Conservation (phyloP, 2,113 vertebrate genomes). For the Zosterops lateralis region DNA sequence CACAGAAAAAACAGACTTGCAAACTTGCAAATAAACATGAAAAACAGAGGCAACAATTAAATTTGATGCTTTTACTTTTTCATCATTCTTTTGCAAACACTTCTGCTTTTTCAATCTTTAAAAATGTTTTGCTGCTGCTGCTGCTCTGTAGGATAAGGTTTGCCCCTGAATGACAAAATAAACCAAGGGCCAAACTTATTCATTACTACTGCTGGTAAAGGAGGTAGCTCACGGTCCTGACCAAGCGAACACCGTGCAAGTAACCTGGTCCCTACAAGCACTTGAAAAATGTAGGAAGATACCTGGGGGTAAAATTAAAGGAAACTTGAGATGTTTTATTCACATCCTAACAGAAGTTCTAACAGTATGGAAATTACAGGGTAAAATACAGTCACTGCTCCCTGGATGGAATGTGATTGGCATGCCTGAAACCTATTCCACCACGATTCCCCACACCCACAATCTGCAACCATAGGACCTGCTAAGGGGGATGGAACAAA, state of each 20-base stretch:
- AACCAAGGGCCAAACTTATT: background rate
- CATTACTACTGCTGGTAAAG: background rate
- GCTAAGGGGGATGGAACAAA: background rate
- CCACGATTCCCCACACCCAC: background rate
- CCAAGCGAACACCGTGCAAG: background rate
- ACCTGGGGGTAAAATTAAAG: background rate
- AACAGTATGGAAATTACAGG: background rate
- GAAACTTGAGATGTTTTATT: background rate
- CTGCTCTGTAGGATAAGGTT: background rate
- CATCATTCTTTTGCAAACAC: background rate
- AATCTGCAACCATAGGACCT: background rate
- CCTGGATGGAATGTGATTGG: background rate
- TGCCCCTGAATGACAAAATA: background rate
- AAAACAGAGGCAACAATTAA: background rate
- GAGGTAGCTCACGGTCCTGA: background rate
- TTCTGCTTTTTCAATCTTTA: background rate
- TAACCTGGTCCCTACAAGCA: background rate
- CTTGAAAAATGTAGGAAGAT: background rate
- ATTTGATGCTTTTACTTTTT: background rate
- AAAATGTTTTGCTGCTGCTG: background rate
- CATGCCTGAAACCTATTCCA: background rate
- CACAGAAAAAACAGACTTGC: background rate
- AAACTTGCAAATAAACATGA: background rate
- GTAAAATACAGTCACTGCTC: background rate
- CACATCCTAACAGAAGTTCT: background rate